These are phyloP conservation scores for Poecile atricapillus DNA, from an alignment of 2,113 vertebrate genomes.

Conservation along the genomic window DNA sequence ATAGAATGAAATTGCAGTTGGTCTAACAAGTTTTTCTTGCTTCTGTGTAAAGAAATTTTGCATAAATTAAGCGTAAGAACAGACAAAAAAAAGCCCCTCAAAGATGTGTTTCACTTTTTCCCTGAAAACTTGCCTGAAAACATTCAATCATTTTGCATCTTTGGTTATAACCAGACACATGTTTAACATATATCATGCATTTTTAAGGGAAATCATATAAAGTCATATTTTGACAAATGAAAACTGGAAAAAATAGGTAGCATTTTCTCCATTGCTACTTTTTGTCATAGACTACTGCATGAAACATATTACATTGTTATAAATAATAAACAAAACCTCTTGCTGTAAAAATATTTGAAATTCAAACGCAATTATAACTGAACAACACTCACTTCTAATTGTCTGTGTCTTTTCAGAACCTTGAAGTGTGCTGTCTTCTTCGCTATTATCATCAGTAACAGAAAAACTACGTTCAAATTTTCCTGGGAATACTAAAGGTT, in stretches of 20 bases:
- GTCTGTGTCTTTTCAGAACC: constrained; percentile 2
- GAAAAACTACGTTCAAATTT: constrained; percentile 21
- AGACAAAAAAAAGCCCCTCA: not conserved
- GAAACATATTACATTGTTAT: not conserved
- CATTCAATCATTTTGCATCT: not conserved
- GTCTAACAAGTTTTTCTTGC: not conserved
- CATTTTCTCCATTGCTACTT: not conserved
- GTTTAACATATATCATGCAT: not conserved
- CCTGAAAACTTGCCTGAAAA: not conserved
- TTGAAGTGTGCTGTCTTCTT: not conserved
- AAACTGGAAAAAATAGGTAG: not conserved
- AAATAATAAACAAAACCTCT: not conserved
- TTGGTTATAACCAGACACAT: not conserved
- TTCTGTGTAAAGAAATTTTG: not conserved
- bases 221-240: not conserved
- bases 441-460: not conserved
- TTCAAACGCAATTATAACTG: not conserved
- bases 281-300: not conserved
- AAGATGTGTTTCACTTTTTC: not conserved
- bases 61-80: not conserved
- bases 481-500: constrained; percentile 71
- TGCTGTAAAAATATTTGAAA: not conserved
- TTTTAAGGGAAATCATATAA: not conserved
- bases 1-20: not conserved
- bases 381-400: constrained; percentile 46